Evolutionary conservation across 2,888 invertebrate genomes (phyloP), one percentile per base, ranked within the genome.

Genomic region (Melinopterus prodromus): DNA sequence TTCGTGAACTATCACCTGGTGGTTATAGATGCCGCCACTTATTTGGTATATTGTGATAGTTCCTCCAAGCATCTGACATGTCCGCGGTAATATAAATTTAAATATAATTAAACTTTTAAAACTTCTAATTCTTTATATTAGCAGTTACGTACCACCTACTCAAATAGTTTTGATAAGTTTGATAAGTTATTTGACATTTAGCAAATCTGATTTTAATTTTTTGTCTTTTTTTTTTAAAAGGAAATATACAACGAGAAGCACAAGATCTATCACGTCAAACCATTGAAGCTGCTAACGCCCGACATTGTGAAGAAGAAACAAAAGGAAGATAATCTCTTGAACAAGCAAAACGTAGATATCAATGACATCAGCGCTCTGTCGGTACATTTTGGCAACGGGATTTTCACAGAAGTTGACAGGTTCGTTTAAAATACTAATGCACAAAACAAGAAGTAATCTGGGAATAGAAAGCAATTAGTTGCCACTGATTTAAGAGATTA

Each of bases 191-290:
- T 38, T 6, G 77, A 12, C 15, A 72, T 72, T 72, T 72, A 16
- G 16, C 16, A n/a, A 14, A 6, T 71, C 12, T 78, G 16, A 80
- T 26, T 78, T 76, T 82, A 77, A 9, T 78, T 74, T 75, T 15
- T 77, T 77, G 70, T 77, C 1, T 70, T 70, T 79, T 71, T 53
- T 70, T 79, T 69, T 69, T 26, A 14, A 84, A n/a, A 94, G 93
- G 89, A 90, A 84, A 82, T 87, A 9, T 90, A 87, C 80, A 88
- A 88, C 78, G 86, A 85, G n/a, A 88, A 88, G 81, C 89, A 89
- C 80, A 88, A 87, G 82, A 88, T 87, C 6, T 86, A 88, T 81
- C 86, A 89, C 80, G 89, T 89, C 26, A 88, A 88, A 82, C 83
- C 84, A 0, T 72, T 89, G 77, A 85, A 85, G 78, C 82, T 84